These are phyloP conservation scores for Peromyscus attwateri DNA, from an alignment of 2,797 vertebrate species.

Conservation along the genomic window DNA sequence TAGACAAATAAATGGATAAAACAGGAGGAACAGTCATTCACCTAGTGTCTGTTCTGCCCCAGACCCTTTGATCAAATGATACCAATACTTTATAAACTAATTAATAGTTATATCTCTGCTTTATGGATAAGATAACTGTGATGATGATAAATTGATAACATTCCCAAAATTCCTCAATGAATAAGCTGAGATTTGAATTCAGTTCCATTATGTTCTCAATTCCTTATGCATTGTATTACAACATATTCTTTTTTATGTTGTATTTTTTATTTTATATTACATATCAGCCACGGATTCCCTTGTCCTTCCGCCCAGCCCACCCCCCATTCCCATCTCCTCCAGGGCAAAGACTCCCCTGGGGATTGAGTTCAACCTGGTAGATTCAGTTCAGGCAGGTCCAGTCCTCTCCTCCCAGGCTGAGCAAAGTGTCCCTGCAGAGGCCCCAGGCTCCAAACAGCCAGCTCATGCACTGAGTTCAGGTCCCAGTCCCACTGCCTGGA, in stretches of 20 bases:
- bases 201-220: not conserved
- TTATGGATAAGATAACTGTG: not conserved
- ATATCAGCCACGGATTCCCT: too few species aligned
- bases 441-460: too few species aligned
- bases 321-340: too few species aligned
- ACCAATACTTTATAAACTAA: not conserved
- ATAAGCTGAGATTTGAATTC: slow-evolving; percentile 14
- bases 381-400: too few species aligned
- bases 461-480: too few species aligned
- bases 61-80: not conserved
- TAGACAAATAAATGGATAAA: slow-evolving; percentile 16
- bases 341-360: too few species aligned
- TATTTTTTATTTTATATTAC: too few species aligned
- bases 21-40: not conserved
- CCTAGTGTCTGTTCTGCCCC: not conserved
- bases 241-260: not conserved
- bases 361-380: too few species aligned
- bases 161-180: not conserved
- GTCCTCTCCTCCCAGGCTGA: too few species aligned
- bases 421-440: too few species aligned
- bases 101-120: not conserved
- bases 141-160: not conserved
- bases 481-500: too few species aligned
- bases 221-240: not conserved
- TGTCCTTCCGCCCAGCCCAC: too few species aligned